phyloP scores from a whole-genome alignment of 2,888 invertebrate genomes.

The Hetaerina titia region DNA sequence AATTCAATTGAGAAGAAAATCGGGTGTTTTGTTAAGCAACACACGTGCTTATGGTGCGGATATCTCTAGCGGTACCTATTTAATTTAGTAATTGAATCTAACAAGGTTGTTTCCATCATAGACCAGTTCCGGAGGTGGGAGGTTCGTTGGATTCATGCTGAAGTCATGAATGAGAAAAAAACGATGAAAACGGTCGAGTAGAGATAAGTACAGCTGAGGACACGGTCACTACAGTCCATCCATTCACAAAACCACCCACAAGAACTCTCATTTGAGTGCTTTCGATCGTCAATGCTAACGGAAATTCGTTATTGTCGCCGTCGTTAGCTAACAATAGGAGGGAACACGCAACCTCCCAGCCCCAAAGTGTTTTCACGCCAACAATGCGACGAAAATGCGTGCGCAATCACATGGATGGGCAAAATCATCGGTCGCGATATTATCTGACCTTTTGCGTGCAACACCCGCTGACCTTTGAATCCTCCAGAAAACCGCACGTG shows the following conservation, averaged over 20 bases:
- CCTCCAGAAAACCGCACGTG: neutral
- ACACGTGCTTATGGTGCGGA: neutral
- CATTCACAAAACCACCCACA: neutral
- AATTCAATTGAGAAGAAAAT: neutral
- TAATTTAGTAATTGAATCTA: neutral
- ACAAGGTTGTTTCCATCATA: neutral
- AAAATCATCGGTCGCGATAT: neutral
- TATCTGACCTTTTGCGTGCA: neutral
- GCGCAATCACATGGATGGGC: neutral
- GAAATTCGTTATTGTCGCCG: neutral
- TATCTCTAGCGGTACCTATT: neutral
- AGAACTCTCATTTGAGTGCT: neutral
- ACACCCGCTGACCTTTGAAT: neutral
- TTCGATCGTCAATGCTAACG: neutral
- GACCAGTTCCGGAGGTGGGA: neutral
- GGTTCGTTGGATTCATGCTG: neutral
- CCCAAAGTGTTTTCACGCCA: neutral
- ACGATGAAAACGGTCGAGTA: neutral
- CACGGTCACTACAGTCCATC: neutral
- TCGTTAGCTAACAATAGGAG: neutral
- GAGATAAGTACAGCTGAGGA: neutral
- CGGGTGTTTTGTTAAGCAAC: neutral
- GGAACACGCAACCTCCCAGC: too few species aligned
- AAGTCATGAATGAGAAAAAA: neutral
- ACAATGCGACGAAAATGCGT: neutral